phyloP scores from a whole-genome alignment of 2,797 vertebrate genomes.

The Xenopus petersii region DNA sequence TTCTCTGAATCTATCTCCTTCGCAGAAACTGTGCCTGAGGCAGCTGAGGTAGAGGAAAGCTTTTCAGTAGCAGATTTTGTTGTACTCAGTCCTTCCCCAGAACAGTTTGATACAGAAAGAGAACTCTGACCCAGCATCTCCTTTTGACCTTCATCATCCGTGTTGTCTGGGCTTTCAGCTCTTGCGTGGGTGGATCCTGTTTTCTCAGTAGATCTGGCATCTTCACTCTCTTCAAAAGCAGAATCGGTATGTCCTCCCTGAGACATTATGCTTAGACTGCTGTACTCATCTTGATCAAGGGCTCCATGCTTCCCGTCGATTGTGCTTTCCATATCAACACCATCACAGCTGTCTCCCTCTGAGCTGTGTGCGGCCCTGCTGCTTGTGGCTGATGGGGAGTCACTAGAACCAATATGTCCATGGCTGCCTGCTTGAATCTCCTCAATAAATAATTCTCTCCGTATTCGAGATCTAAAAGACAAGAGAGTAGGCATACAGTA shows the following conservation, averaged over 20 bases:
- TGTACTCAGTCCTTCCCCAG: constrained; percentile 60
- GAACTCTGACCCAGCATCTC: constrained; percentile 71
- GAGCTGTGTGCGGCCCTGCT: constrained; percentile 78
- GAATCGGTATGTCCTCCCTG: constrained; percentile 71
- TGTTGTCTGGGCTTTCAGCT: constrained; percentile 59
- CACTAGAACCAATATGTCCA: constrained; percentile 82
- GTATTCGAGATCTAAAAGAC: constrained; percentile 87
- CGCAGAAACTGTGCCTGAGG: constrained; percentile 63
- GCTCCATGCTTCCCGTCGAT: constrained; percentile 71
- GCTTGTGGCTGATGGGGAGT: constrained; percentile 85
- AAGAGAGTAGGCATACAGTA: not conserved
- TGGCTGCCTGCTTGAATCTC: constrained; percentile 90
- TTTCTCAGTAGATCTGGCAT: constrained; percentile 58
- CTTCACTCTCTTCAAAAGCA: constrained; percentile 63
- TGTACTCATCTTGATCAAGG: constrained; percentile 63
- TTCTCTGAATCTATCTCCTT: constrained; percentile 62
- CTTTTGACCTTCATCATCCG: constrained; percentile 64
- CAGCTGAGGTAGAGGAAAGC: constrained; percentile 81
- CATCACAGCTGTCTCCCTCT: constrained; percentile 96
- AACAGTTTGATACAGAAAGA: constrained; percentile 57
- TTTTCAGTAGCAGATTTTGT: constrained; percentile 67
- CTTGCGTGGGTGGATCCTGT: constrained; percentile 56
- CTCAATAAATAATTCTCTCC: constrained; percentile 95
- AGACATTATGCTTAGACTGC: constrained; percentile 68
- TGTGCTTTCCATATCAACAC: constrained; percentile 85